Conservation (phyloP, 2,888 invertebrate genomes). For the Chymomyza amoena region DNA sequence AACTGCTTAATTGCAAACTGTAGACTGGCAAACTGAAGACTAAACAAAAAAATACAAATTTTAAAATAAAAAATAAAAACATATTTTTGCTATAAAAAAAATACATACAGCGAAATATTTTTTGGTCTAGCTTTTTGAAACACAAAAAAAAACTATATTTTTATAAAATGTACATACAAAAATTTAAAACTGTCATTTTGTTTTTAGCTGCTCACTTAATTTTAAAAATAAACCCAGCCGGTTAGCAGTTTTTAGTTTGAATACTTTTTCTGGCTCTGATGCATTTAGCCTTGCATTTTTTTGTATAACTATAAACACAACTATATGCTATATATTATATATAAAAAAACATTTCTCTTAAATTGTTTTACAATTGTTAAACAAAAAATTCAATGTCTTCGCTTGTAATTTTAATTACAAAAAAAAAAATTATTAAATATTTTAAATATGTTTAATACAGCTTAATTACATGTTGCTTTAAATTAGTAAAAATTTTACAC, state of each 20-base stretch:
- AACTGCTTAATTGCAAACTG: conserved; percentile 61
- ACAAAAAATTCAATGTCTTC: conserved; percentile 71
- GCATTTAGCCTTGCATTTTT: conserved; percentile 55
- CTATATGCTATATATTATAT: neutral
- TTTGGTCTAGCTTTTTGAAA: conserved; percentile 25
- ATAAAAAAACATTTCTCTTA: conserved; percentile 24
- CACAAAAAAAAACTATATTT: conserved; percentile 22
- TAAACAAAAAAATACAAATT: conserved; percentile 19
- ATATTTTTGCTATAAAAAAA: conserved; percentile 57
- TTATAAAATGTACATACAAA: conserved; percentile 4
- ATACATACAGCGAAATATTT: neutral
- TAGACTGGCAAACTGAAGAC: conserved; percentile 53
- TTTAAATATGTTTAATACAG: conserved; percentile 15
- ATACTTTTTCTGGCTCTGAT: conserved; percentile 5
- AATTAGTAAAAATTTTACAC: conserved; percentile 49
- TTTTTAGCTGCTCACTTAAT: neutral
- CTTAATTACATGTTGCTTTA: conserved; percentile 50
- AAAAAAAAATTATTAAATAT: conserved; percentile 44
- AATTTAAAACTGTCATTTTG: neutral
- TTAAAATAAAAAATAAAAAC: conserved; percentile 22
- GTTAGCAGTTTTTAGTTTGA: conserved; percentile 1
- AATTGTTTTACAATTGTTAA: conserved; percentile 32
- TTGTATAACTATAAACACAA: conserved; percentile 8
- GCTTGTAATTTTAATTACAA: conserved; percentile 68
- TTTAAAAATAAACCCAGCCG: neutral